Evolutionary conservation across 2,113 vertebrate genomes (phyloP), one percentile per base, ranked within the genome.

Genomic region (Triplophysa dalaica): DNA sequence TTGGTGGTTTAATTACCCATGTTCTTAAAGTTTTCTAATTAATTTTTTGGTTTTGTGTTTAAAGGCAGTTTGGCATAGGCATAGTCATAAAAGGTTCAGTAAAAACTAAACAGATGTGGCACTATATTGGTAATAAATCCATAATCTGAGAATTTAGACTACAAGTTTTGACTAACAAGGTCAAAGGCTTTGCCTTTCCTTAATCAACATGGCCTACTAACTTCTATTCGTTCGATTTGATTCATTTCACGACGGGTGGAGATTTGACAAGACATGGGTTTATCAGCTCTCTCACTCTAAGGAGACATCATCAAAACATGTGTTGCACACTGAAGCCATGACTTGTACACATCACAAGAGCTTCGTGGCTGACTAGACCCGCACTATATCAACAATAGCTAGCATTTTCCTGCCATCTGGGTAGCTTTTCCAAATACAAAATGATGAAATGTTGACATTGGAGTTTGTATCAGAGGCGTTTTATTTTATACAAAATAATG

Each of bases 381-480:
- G 4, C 13, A 11, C 14, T 16, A n/a, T 17, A 56, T 19, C 48
- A 70, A 33, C 50, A 70, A 21, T 43, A 9, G 26, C 26, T 56
- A 56, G 26, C 10, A n/a, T 56, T 70, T 72, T 54, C 33, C 50
- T 38, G 69, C 12, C 33, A 10, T 33, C 26, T 38, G 50, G 26
- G 22, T 56, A 33, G 41, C 43, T 12, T 38, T 7, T 45, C 10
- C 43, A 45, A 11, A 54, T 54, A 26, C 8, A 7, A 70, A 33
- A 56, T 58, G 26, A 72, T 72, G 69, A 72, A 72, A 58, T 56
- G 29, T 29, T 70, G 50, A 70, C 69, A 33, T 56, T 6, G 26
- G 50, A 56, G 69, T 72, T 56, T 72, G 50, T 72, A 58, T 72
- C 69, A 38, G 26, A 56, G 16, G 33, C 68, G n/a, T 72, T 56